These are phyloP conservation scores for Parus major DNA, from an alignment of 2,113 vertebrate species.

Conservation along the genomic window DNA sequence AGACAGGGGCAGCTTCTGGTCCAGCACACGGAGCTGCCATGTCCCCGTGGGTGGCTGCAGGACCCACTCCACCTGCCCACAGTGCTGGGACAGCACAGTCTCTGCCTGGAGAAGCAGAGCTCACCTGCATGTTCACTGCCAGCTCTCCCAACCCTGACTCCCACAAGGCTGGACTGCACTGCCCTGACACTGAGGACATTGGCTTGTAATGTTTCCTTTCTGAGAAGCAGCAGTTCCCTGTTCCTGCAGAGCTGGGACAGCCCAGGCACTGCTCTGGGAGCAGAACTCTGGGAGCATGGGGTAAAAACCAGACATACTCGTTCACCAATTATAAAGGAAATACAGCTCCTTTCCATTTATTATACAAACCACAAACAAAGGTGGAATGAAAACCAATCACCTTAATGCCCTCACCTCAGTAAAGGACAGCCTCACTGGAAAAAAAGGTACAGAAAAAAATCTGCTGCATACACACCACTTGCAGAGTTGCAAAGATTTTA, in stretches of 20 bases:
- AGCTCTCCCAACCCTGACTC: not conserved
- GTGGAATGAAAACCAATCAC: not conserved
- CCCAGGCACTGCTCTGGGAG: not conserved
- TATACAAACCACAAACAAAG: not conserved
- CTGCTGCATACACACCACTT: not conserved
- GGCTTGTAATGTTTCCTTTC: not conserved
- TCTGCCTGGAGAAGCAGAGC: not conserved
- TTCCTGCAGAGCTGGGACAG: not conserved
- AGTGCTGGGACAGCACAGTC: fast-evolving
- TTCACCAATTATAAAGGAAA: not conserved
- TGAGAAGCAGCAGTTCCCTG: not conserved
- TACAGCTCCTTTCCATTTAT: not conserved
- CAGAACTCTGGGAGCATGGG: not conserved
- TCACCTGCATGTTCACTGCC: not conserved
- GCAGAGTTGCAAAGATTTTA: not conserved
- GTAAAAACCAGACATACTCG: not conserved
- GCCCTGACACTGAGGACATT: not conserved
- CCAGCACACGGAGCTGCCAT: fast-evolving
- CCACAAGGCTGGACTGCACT: fast-evolving
- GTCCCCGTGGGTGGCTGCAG: not conserved
- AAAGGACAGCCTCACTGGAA: not conserved
- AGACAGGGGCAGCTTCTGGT: not conserved
- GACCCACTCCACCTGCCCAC: fast-evolving
- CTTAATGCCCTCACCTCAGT: not conserved
- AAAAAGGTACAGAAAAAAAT: not conserved